Evolutionary conservation across 2,797 vertebrate genomes (phyloP).

Genomic region (Argentina silus): DNA sequence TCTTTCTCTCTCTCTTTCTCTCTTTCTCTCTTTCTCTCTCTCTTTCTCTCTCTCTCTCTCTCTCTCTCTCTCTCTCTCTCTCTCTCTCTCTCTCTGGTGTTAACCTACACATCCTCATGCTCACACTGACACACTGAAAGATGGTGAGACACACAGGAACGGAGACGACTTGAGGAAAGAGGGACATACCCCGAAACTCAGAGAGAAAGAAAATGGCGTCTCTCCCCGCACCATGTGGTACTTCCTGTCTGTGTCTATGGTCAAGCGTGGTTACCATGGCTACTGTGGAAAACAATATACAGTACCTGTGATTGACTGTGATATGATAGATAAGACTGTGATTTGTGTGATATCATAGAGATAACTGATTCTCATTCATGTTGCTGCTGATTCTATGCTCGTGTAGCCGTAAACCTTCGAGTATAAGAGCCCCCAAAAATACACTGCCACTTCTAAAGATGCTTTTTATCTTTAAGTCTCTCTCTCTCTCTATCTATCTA

Average conservation of each 20-base stretch:
- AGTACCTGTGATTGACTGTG: slow-evolving; percentile 32
- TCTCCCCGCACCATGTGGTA: slow-evolving; percentile 59
- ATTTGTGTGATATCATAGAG: slow-evolving; percentile 11
- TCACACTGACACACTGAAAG: no score
- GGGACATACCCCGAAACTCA: slow-evolving; percentile 11
- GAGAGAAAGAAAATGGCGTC: slow-evolving; percentile 61
- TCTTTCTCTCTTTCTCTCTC: no score
- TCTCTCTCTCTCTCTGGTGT: neutral
- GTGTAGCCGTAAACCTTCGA: slow-evolving; percentile 83
- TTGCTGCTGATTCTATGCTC: slow-evolving; percentile 39
- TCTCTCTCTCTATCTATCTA: neutral
- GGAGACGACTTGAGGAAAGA: no score
- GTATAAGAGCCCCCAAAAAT: slow-evolving; percentile 77
- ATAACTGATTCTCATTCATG: slow-evolving; percentile 15
- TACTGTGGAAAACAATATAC: slow-evolving; percentile 37
- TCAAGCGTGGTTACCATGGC: slow-evolving; percentile 74
- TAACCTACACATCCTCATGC: neutral
- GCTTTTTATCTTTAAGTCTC: neutral
- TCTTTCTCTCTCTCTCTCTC: slow-evolving; percentile 37
- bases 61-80: slow-evolving; percentile 43
- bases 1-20: neutral
- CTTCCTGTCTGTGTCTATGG: slow-evolving; percentile 68
- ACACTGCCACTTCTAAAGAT: slow-evolving; percentile 45
- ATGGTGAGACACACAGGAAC: no score
- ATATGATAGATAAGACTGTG: neutral